These are phyloP conservation scores for Campodea augens DNA, from an alignment of 1,140 invertebrate species.

Conservation along the genomic window DNA sequence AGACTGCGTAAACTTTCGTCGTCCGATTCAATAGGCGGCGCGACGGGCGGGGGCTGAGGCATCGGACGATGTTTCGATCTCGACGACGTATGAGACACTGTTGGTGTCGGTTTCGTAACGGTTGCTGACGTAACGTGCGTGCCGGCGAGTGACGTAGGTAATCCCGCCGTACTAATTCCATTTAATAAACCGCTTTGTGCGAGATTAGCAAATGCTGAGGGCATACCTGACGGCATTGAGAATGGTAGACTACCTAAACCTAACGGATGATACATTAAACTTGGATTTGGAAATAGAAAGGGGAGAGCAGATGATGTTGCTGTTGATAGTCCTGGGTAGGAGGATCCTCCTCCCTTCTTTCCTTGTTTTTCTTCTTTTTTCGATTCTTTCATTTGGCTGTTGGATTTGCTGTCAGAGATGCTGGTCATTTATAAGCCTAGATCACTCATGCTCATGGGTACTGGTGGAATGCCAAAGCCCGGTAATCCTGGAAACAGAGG, in stretches of 20 bases:
- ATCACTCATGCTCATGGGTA: no score
- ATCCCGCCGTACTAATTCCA: constrained; percentile 34
- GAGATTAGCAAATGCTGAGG: constrained; percentile 63
- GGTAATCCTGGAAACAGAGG: no score
- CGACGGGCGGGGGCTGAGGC: no score
- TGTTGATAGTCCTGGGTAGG: constrained; percentile 10
- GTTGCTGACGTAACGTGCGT: no score
- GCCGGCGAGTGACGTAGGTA: constrained; percentile 24
- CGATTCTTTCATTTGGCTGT: no score
- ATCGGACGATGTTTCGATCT: no score
- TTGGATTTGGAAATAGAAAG: constrained; percentile 74
- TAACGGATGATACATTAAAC: constrained; percentile 64
- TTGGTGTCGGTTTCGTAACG: no score
- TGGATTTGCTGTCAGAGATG: no score
- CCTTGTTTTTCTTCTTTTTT: no score
- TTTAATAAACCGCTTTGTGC: constrained; percentile 51
- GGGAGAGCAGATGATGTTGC: constrained; percentile 37
- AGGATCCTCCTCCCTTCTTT: constrained; percentile 11
- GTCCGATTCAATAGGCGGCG: constrained; percentile 16
- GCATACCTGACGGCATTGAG: constrained; percentile 48
- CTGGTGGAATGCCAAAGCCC: no score
- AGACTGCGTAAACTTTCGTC: constrained; percentile 15
- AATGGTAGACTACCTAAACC: constrained; percentile 66
- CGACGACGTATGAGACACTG: no score
- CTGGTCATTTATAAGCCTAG: no score